Conservation (phyloP, 2,888 invertebrate genomes). For the Arrhopalites spinosus region DNA sequence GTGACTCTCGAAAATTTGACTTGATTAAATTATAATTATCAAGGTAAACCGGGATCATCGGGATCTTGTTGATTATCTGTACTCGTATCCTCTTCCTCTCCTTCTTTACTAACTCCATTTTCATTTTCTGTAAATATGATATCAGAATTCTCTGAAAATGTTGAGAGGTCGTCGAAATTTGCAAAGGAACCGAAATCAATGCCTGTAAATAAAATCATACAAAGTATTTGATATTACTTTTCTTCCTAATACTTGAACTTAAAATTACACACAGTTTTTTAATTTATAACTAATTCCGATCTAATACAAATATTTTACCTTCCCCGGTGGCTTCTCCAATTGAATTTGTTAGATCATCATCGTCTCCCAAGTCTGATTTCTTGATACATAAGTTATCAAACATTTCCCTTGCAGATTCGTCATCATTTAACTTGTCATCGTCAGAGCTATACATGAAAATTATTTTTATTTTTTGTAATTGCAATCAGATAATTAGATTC, state of each 20-base stretch:
- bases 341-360: slow-evolving; percentile 30
- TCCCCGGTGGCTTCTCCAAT: slow-evolving; percentile 29
- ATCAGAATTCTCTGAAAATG: background rate
- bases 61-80: background rate
- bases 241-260: too few relatives aligned
- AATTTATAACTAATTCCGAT: too few relatives aligned
- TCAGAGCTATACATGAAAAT: slow-evolving; percentile 10
- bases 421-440: slow-evolving; percentile 27
- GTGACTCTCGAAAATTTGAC: slow-evolving; percentile 28
- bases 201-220: too few relatives aligned
- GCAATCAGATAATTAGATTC: too few relatives aligned
- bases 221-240: too few relatives aligned
- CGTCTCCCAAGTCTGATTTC: slow-evolving; percentile 34
- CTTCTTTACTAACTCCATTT: background rate
- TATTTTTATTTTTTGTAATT: background rate
- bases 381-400: slow-evolving; percentile 33
- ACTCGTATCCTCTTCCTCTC: background rate
- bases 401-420: slow-evolving; percentile 31
- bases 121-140: slow-evolving; percentile 2
- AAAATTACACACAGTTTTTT: too few relatives aligned
- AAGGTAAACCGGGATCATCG: slow-evolving; percentile 21
- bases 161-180: slow-evolving; percentile 27
- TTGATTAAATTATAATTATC: slow-evolving; percentile 15
- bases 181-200: slow-evolving; percentile 35
- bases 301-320: too few relatives aligned